Evolutionary conservation across 1,140 invertebrate species (phyloP), one percentile per base, ranked within the genome.

Genomic region (Zaprionus kolodkinae): DNA sequence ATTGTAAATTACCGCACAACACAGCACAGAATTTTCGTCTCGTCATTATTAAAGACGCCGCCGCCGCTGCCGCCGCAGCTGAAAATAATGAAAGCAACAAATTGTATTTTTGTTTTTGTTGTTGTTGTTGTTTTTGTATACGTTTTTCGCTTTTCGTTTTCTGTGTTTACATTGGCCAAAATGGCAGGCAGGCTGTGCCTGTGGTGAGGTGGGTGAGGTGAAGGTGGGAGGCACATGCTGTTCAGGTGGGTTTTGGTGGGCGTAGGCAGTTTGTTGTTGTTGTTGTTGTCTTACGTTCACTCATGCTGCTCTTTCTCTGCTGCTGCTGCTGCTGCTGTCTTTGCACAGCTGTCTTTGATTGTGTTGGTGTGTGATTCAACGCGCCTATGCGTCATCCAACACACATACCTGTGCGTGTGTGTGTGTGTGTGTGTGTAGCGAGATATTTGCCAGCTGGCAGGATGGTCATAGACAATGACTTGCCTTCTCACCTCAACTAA

Each of bases 1-100:
- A 87, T 79, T 70, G 83, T 75, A 71, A 87, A 87, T 84, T 87
- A 88, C 84, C 79, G 70, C 72, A 74, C 66, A 83, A 73, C 62
- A 30, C 27, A 6, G 27, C 27, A 30, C 27, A 81, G 82, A 86
- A 86, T 87, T 70, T 70, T 70, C 57, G 66, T 63, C 68, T 88
- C 76, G 83, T 86, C 79, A 79, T 81, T 78, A 69, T 70, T 43
- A 62, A 69, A 74, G 66, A 74, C 63, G 68, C 59, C 70, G 62
- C 56, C 67, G 59, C 72, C 70, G 62, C 55, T 63, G 59, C 65
- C 63, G 68, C 59, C 70, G 62, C 56, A 72, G 59, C 72, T 71
- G 66, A 75, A 71, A 60, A 71, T 75, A 75, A 71, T 65, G 60
- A 75, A 75, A 75, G 73, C 81, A 84, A 71, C 61, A 62, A 81